Percentiles rank a stretch among this genome's conserved stretches.
Evolutionary conservation across 2,113 vertebrate species (phyloP).

Genomic region (Muscicapa adusta): DNA sequence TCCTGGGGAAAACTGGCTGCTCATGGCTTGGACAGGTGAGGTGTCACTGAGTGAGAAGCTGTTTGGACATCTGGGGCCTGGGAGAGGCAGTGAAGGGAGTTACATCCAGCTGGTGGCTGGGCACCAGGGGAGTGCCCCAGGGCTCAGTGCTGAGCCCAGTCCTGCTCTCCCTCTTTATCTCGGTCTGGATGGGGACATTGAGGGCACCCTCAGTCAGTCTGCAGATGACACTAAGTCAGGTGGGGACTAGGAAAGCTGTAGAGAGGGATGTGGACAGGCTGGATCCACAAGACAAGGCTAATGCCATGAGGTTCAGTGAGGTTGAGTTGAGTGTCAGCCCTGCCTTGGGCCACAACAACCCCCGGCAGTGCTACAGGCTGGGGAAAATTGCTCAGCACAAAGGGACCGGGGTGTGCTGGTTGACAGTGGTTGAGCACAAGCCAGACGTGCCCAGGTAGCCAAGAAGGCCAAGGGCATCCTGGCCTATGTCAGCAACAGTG

Average conservation of each 20-base stretch:
- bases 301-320: background rate
- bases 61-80: no score
- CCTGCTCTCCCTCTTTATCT: background rate
- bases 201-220: background rate
- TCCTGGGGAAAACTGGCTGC: background rate
- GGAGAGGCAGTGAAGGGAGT: background rate
- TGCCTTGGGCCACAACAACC: background rate
- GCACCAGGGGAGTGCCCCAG: background rate
- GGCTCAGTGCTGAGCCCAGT: background rate
- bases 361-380: background rate
- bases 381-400: background rate
- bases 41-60: no score
- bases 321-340: no score
- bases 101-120: background rate
- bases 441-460: background rate
- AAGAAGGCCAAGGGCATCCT: background rate
- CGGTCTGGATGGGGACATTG: rapidly evolving
- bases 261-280: background rate
- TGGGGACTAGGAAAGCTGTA: background rate
- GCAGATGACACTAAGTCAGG: background rate
- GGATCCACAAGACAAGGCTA: background rate
- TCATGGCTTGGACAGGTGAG: rapidly evolving
- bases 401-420: background rate
- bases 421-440: background rate
- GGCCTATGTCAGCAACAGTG: background rate